Evolutionary conservation across 2,888 invertebrate genomes (phyloP).

Genomic region (Apamea crenata): DNA sequence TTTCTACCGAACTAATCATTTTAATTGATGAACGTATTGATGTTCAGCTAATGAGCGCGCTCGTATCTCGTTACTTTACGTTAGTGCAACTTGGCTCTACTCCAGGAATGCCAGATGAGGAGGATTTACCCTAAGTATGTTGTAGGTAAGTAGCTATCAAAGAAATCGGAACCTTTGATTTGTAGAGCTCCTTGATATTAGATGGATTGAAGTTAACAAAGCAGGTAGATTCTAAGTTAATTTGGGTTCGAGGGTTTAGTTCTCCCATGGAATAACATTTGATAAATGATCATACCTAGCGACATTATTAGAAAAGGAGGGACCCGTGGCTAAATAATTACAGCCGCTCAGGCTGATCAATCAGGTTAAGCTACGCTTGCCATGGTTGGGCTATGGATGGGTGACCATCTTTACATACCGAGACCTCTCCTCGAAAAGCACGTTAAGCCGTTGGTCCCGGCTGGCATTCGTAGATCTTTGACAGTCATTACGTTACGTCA

Average conservation of each 20-base stretch:
- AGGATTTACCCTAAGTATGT: constrained; percentile 1
- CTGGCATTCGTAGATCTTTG: too few relatives aligned
- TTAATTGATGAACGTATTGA: constrained; percentile 17
- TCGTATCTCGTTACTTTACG: constrained; percentile 46
- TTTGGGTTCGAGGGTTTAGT: neutral
- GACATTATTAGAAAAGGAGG: neutral
- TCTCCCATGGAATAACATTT: neutral
- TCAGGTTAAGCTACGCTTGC: too few relatives aligned
- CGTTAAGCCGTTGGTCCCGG: too few relatives aligned
- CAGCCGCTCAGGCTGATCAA: too few relatives aligned
- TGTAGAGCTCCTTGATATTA: neutral
- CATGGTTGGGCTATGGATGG: too few relatives aligned
- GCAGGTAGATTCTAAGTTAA: neutral
- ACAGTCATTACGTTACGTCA: too few relatives aligned
- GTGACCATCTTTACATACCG: too few relatives aligned
- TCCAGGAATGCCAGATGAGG: constrained; percentile 31
- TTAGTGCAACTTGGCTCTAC: constrained; percentile 36
- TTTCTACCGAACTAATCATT: neutral
- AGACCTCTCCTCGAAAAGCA: too few relatives aligned
- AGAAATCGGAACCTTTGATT: neutral
- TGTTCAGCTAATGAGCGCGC: constrained; percentile 35
- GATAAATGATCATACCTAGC: neutral
- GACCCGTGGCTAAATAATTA: too few relatives aligned
- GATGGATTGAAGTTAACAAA: neutral
- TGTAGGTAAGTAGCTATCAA: neutral